These are phyloP conservation scores for Isaurus tuberculatus DNA, from an alignment of 92 coral and sea anemone genomes.

Conservation along the genomic window DNA sequence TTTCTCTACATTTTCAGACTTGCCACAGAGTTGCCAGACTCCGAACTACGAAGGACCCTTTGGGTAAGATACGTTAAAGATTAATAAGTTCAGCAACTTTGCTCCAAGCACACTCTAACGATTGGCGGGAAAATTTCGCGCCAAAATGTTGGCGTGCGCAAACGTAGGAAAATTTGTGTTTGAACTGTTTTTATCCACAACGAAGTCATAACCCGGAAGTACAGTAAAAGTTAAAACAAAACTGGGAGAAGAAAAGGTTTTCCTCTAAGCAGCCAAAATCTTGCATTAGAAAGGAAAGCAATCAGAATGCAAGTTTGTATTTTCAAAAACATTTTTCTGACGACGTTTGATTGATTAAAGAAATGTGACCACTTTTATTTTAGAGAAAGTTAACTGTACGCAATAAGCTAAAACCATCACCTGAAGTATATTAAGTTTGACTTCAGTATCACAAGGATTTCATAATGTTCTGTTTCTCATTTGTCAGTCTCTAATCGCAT, in stretches of 20 bases:
- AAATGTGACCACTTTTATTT: too few species aligned
- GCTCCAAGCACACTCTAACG: background rate
- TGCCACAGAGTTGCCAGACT: slow-evolving; percentile 96
- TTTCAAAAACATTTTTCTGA: too few species aligned
- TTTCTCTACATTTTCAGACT: slow-evolving; percentile 65
- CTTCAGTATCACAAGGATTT: background rate
- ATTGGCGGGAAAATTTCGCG: background rate
- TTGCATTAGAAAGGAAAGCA: too few species aligned
- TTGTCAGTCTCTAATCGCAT: slow-evolving; percentile 85
- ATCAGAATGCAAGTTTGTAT: too few species aligned
- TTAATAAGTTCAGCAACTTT: background rate
- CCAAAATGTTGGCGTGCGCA: background rate
- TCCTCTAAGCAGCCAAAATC: too few species aligned
- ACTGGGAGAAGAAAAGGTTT: too few species aligned
- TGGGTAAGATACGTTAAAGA: slow-evolving; percentile 72
- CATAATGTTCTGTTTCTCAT: slow-evolving; percentile 5
- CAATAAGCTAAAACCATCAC: background rate
- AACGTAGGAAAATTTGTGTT: too few species aligned
- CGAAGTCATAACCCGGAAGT: too few species aligned
- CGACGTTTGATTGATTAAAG: too few species aligned
- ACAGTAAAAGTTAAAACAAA: too few species aligned
- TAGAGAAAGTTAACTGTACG: too few species aligned
- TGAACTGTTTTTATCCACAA: too few species aligned
- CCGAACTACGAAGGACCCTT: slow-evolving; percentile 86
- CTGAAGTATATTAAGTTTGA: background rate